Evolutionary conservation across 2,113 vertebrate genomes (phyloP), one percentile per base, ranked within the genome.

Genomic region (Penelope pileata): DNA sequence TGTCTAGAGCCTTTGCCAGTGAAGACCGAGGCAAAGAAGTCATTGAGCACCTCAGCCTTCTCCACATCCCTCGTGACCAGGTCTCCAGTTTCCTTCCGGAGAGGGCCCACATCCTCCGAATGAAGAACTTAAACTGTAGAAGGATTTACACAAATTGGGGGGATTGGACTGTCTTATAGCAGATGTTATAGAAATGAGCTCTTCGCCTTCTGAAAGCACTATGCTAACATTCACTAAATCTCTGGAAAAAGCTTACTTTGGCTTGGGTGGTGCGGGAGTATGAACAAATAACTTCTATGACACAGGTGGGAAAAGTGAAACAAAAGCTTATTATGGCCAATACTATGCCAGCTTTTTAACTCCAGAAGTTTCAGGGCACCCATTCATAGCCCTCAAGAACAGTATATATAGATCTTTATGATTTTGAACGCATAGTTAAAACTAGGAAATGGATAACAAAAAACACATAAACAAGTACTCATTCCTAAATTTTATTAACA

Each of bases 171-270:
- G 0, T 68, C 43, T 75, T 73, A 54, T 3, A 68, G 51, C 69
- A 93, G 86, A 86, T 82, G 51, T 63, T 88, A 86, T 32, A 94
- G 34, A 93, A 88, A 91, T 47, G 42, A 93, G 56, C 15, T 50
- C 38, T 74, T 86, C 0, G 5, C 29, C 56, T 90, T 91, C 86
- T 60, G 36, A 79, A 79, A 86, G 12, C 58, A 38, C 43, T 89
- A 70, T 24, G 38, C 16, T 53, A 75, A 75, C 16, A 43, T 60
- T 78, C 68, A 81, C 42, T 70, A 54, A 70, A 88, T 73, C 47
- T 56, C 34, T 22, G 24, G 24, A 30, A 88, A 87, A 76, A 92
- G 53, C 22, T 79, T 60, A 51, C 6, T 74, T 93, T 38, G 8
- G 16, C 80, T 92, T 86, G 64, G 30, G 22, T 22, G 66, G 19